Base-by-base conservation (phyloP, 2,888 invertebrate genomes). In the Pelosia muscerda region DNA sequence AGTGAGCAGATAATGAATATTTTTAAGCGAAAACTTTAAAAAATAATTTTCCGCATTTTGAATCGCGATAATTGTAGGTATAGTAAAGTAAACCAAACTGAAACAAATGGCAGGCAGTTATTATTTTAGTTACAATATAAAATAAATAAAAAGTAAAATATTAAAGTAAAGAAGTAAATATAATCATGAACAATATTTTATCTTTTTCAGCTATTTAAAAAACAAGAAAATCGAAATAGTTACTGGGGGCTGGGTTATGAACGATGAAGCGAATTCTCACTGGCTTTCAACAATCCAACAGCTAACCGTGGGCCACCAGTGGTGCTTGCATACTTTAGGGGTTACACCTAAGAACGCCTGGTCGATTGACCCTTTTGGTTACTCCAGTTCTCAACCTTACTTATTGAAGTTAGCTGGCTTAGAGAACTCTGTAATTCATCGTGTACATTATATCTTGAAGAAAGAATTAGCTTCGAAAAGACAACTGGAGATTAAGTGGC, bases 161-260 rank as follows among this genome's bases (percentile, higher is more conserved):
- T n/a, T n/a, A n/a, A n/a, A n/a, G n/a, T n/a, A n/a, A n/a, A n/a
- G n/a, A n/a, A n/a, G n/a, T n/a, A n/a, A n/a, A n/a, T 19, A 3
- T 19, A 15, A 19, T 0, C 4, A 15, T 15, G 2, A 34, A 34
- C 34, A 34, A 38, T 3, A 38, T 42, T 22, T 25, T 53, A n/a
- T 28, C 1, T n/a, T 61, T 42, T 88, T 49, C 88, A 98, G 98
- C 76, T 92, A 99, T 58, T 87, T 99, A 6, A 95, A 97, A 66
- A 96, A 96, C 28, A 97, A 98, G 1, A 98, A 99, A 88, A 91
- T 99, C 71, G 99, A 99, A 95, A 97, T 99, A 77, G 99, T 99
- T 0, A 98, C 99, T 0, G 99, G 99, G 0, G 99, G 99, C 11
- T 99, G 99, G 99, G 99, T 99, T 2, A 99, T 99, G 99, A 97